phyloP scores from a whole-genome alignment of 2,888 invertebrate genomes.

The Campoplex nolae region DNA sequence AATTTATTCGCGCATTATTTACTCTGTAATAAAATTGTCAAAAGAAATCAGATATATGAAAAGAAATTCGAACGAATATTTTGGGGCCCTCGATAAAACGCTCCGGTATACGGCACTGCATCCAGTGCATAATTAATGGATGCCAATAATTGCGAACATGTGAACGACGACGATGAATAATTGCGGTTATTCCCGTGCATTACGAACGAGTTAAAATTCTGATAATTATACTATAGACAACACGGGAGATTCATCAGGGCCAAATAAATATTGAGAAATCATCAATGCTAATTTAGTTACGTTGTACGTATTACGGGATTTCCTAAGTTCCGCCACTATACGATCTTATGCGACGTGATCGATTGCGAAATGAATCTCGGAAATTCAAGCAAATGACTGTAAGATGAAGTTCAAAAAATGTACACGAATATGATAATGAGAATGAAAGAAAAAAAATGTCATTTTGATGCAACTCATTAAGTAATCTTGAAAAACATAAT shows the following conservation, averaged over 20 bases:
- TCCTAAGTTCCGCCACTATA: slow-evolving; percentile 31
- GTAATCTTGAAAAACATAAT: not conserved
- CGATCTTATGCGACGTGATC: slow-evolving; percentile 20
- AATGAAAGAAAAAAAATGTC: not conserved
- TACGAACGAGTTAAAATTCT: slow-evolving; percentile 22
- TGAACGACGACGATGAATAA: slow-evolving; percentile 30
- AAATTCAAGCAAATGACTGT: slow-evolving; percentile 24
- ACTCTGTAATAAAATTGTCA: not conserved
- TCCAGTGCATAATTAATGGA: slow-evolving; percentile 7
- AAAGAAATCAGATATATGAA: not conserved
- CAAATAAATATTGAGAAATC: slow-evolving; percentile 43
- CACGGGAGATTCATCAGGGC: slow-evolving; percentile 16
- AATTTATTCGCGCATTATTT: not conserved
- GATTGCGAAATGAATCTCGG: slow-evolving; percentile 39
- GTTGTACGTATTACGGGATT: slow-evolving; percentile 39
- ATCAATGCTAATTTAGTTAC: slow-evolving; percentile 19
- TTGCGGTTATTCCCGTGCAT: slow-evolving; percentile 45
- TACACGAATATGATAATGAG: no score
- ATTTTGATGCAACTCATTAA: not conserved
- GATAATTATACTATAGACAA: slow-evolving; percentile 15
- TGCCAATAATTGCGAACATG: slow-evolving; percentile 23
- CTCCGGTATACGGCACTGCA: not conserved
- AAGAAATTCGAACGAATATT: not conserved
- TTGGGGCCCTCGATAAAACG: not conserved
- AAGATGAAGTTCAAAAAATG: not conserved